A percentile compares a stretch with the other conserved stretches of the same genome.
These are phyloP conservation scores for Trichogramma evanescens DNA, from an alignment of 2,888 invertebrate genomes.

Conservation along the genomic window DNA sequence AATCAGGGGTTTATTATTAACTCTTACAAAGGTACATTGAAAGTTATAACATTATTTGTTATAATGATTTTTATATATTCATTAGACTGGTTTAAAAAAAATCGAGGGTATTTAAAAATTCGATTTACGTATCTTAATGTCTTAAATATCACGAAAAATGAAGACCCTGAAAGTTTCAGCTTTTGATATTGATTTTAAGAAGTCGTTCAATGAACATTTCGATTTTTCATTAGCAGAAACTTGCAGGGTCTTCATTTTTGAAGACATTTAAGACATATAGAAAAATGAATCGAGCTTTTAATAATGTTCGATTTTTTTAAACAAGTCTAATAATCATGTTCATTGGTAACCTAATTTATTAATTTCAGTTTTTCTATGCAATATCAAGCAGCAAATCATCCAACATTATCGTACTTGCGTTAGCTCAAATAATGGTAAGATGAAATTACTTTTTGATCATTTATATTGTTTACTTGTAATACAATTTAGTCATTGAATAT, in stretches of 20 bases:
- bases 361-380: conserved; percentile 92
- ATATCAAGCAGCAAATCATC: conserved; percentile 98
- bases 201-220: background rate
- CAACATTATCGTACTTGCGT: conserved; percentile 90
- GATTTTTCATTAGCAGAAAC: background rate
- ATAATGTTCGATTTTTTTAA: background rate
- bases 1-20: conserved; percentile 89
- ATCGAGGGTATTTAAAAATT: background rate
- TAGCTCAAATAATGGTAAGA: conserved; percentile 93
- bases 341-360: conserved; percentile 20
- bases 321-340: conserved; percentile 2
- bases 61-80: background rate
- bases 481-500: background rate
- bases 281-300: background rate
- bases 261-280: too few relatives aligned
- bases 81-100: conserved; percentile 2
- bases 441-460: conserved; percentile 2
- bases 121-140: background rate
- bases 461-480: background rate
- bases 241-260: too few relatives aligned
- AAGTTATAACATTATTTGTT: background rate
- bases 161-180: too few relatives aligned
- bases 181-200: background rate
- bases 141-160: too few relatives aligned
- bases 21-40: conserved; percentile 80